A percentile compares a stretch with the other conserved stretches of the same genome.
These are phyloP conservation scores for Hyperopisus bebe DNA, from an alignment of 2,113 vertebrate genomes.

Conservation along the genomic window DNA sequence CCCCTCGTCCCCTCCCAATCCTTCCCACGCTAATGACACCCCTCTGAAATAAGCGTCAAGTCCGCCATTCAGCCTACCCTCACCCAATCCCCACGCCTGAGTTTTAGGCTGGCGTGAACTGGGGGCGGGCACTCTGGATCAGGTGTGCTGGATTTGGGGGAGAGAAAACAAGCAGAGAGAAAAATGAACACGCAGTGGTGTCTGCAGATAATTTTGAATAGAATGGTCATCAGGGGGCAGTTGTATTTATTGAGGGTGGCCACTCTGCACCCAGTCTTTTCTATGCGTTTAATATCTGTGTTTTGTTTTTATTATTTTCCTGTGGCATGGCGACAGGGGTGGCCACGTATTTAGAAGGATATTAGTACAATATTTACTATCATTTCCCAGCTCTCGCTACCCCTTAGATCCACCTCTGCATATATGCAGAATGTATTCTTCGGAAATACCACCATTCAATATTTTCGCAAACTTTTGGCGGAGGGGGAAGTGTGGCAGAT, in stretches of 20 bases:
- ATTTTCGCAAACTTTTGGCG: not conserved
- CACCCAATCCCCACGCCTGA: not conserved
- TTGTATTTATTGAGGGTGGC: not conserved
- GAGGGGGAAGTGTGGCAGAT: constrained; percentile 17
- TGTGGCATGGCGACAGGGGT: not conserved
- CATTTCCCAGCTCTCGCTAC: not conserved
- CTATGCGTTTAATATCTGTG: not conserved
- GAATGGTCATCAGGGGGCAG: not conserved
- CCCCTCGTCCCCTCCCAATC: constrained; percentile 61
- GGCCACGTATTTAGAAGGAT: not conserved
- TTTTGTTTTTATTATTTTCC: not conserved
- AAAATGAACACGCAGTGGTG: not conserved
- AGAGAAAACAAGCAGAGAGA: not conserved
- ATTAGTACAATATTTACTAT: not conserved
- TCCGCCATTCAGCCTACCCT: not conserved
- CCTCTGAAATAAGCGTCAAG: constrained; percentile 38
- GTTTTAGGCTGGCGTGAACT: not conserved
- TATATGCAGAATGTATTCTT: not conserved
- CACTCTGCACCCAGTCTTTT: not conserved
- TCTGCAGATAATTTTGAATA: not conserved
- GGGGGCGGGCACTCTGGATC: not conserved
- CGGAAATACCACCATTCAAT: constrained; percentile 27
- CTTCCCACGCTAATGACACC: constrained; percentile 59
- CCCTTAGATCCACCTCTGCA: not conserved
- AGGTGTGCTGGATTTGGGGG: not conserved